These are phyloP conservation scores for Muscicapa striata DNA, from an alignment of 2,797 vertebrate species.

Conservation along the genomic window DNA sequence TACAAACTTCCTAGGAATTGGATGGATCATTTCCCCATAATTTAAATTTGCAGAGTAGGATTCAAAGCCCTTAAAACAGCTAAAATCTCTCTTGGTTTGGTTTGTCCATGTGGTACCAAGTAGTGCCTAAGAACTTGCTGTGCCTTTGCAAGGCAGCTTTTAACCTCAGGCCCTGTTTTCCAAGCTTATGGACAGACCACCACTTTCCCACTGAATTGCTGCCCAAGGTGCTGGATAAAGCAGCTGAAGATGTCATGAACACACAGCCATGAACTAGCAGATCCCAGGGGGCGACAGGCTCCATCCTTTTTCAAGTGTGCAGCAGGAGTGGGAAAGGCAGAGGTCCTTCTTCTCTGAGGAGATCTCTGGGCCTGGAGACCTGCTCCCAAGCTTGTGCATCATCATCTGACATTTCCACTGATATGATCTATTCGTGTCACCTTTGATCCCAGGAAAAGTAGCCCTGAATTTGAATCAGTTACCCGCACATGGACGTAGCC, in stretches of 20 bases:
- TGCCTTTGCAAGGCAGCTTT: not conserved
- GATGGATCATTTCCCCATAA: not conserved
- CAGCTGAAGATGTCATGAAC: not conserved
- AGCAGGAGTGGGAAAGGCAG: not conserved
- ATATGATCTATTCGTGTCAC: not conserved
- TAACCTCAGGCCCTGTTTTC: not conserved
- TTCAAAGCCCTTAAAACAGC: not conserved
- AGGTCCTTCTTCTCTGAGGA: not conserved
- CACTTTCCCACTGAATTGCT: not conserved
- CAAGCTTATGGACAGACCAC: not conserved
- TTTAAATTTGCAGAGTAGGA: not conserved
- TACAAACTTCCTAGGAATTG: not conserved
- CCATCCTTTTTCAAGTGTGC: not conserved
- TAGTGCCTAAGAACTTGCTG: not conserved
- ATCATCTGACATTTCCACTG: not conserved
- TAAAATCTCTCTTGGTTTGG: not conserved
- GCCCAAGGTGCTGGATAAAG: not conserved
- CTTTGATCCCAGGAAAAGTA: slow-evolving; percentile 22
- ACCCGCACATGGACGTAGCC: not conserved
- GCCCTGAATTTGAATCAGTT: not conserved
- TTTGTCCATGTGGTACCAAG: not conserved
- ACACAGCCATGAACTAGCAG: not conserved
- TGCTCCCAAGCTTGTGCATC: not conserved
- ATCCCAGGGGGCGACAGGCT: not conserved
- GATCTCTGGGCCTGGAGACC: not conserved